Conservation (phyloP, 2,888 invertebrate genomes). For the Oscheius sp. region DNA sequence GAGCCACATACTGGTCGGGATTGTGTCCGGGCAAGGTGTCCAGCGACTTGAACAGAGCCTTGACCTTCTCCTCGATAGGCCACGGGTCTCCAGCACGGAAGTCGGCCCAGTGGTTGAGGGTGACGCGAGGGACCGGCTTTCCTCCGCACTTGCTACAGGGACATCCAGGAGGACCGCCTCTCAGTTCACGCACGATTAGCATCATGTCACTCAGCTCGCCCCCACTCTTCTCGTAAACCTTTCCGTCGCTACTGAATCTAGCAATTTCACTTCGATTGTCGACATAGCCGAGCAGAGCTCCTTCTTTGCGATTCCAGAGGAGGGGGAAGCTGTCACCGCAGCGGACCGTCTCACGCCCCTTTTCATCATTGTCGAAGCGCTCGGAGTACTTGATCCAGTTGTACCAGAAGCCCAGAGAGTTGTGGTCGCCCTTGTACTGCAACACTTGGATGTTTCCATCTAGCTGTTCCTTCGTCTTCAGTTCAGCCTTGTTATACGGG, state of each 20-base stretch:
- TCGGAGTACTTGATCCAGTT: conserved; percentile 70
- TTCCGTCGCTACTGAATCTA: conserved; percentile 62
- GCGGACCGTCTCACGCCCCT: conserved; percentile 58
- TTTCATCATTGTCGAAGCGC: conserved; percentile 58
- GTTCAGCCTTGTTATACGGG: conserved; percentile 63
- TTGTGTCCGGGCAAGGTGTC: conserved; percentile 65
- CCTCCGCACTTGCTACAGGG: conserved; percentile 6
- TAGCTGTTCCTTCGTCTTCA: conserved; percentile 59
- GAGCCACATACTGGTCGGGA: conserved; percentile 69
- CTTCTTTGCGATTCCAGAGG: conserved; percentile 59
- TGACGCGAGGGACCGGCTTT: conserved; percentile 31
- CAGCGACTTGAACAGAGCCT: conserved; percentile 60
- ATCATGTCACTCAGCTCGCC: conserved; percentile 62
- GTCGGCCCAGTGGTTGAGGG: conserved; percentile 62
- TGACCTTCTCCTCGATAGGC: conserved; percentile 41
- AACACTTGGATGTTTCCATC: conserved; percentile 70
- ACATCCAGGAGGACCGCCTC: conserved; percentile 46
- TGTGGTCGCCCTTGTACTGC: conserved; percentile 69
- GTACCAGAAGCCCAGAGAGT: conserved; percentile 66
- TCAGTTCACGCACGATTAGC: conserved; percentile 64
- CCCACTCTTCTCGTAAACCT: conserved; percentile 48
- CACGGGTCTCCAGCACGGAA: conserved; percentile 61
- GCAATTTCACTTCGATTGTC: conserved; percentile 69
- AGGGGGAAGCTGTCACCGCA: conserved; percentile 71
- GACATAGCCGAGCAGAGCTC: conserved; percentile 61